Evolutionary conservation across 2,888 invertebrate species (phyloP), one percentile per base, ranked within the genome.

Genomic region (Hermaeophaga mercurialis): DNA sequence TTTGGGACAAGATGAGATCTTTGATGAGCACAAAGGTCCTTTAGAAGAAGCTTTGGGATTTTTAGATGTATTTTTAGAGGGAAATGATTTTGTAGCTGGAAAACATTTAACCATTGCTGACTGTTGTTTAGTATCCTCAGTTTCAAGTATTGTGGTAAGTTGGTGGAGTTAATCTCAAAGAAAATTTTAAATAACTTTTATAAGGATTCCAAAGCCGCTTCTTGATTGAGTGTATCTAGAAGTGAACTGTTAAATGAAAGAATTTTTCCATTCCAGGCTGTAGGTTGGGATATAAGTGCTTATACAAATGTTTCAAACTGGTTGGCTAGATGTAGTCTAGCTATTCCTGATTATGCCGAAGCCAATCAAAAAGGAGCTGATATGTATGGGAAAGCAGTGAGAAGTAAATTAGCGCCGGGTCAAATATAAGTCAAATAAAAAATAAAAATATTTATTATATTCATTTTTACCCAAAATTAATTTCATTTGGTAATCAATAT

Each of bases 41-140:
- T 67, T 87, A 17, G 82, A 84, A 54, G 79, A 80, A 59, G 82
- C 84, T 2, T 76, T 87, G n/a, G 81, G 79, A 2, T 84, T 84
- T 65, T 71, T 87, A 33, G 82, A 87, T 50, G 76, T 78, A 17
- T 86, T 84, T 68, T 73, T 87, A 34, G 80, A 79, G 54, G 81
- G 78, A 12, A 80, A 79, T 41, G 79, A 83, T 61, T 88, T 84
- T 81, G 82, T 84, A 22, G 82, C 85, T 17, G 87, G 86, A 4
- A 79, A 84, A 38, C 75, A 80, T 43, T 73, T 82, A 26, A 87
- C 87, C 9, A 81, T 88, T 57, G 88, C 88, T 26, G 88, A 88
- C 70, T 82, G 84, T 63, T 80, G 81, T 4, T 79, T 84, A 52
- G 80, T 81, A 54, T 81, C 86, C 11, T 82, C 84, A 3, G 39